Evolutionary conservation across 2,888 invertebrate species (phyloP).

Genomic region (Blastobasis lacticolella): DNA sequence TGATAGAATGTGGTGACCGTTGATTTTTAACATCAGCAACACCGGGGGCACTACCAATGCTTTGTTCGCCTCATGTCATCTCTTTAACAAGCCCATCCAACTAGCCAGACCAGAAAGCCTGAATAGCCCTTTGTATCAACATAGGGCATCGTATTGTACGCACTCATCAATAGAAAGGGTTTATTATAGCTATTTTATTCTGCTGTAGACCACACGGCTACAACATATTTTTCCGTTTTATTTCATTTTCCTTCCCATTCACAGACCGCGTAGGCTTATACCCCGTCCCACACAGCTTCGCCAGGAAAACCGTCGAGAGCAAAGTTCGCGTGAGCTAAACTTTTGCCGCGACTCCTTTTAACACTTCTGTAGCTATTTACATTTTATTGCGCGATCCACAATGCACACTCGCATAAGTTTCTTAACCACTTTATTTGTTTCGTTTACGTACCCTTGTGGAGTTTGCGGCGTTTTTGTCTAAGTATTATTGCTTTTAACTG

Average conservation of each 20-base stretch:
- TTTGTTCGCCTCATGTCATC: too few relatives aligned
- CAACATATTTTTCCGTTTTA: too few relatives aligned
- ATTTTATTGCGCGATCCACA: conserved; percentile 51
- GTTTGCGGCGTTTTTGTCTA: conserved; percentile 5
- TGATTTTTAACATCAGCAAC: too few relatives aligned
- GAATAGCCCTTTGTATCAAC: too few relatives aligned
- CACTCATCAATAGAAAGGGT: too few relatives aligned
- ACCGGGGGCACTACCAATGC: too few relatives aligned
- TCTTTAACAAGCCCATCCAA: too few relatives aligned
- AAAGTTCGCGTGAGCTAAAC: conserved; percentile 55
- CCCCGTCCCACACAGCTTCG: conserved; percentile 17
- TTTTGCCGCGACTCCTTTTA: conserved; percentile 55
- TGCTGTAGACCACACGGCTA: background rate
- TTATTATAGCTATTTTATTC: background rate
- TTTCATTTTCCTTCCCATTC: background rate
- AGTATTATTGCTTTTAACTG: too few relatives aligned
- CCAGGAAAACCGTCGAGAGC: conserved; percentile 40
- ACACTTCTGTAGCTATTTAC: conserved; percentile 61
- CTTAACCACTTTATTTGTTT: conserved; percentile 50
- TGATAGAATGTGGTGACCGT: too few relatives aligned
- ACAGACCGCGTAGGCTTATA: conserved; percentile 8
- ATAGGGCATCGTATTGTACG: too few relatives aligned
- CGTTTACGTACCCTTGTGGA: conserved; percentile 12
- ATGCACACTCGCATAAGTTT: conserved; percentile 31
- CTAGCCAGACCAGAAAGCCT: too few relatives aligned